Evolutionary conservation across 2,888 invertebrate species (phyloP), one percentile per base, ranked within the genome.

Genomic region (Melinaea menophilus): DNA sequence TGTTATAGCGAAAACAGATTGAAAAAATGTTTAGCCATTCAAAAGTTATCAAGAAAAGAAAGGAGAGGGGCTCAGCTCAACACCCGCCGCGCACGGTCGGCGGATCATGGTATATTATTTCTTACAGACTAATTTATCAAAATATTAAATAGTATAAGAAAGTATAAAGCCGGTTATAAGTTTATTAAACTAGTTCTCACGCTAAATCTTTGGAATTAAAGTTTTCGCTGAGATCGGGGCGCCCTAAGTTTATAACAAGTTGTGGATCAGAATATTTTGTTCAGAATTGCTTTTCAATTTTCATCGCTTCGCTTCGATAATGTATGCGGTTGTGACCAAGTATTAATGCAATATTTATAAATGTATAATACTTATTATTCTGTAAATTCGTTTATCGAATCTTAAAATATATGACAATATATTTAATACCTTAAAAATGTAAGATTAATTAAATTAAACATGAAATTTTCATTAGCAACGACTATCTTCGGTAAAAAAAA

Each of bases 221-320:
- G 31, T 51, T 51, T 31, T 3, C 3, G 4, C 51, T 51, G 31
- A 51, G 51, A 51, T 31, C 51, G 51, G 31, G 51, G 31, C 51
- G 51, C 51, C 51, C 51, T 48, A 51, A 51, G 31, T 51, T 51
- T 51, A 31, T 51, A 51, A 51, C 51, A 51, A 51, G 51, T 51
- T 51, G 31, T 31, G 51, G 41, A 51, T 31, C 51, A 31, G 51
- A 31, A 51, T 51, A 51, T 51, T 51, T 51, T 51, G 51, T 51
- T 51, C 31, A 31, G 9, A 51, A 5, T 22, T 31, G 31, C 48
- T 51, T 51, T 51, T 22, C 22, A 9, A 51, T 51, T 51, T 22
- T 51, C 31, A 31, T 51, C 48, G 48, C 22, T 4, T 22, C 31
- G 2, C 31, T 31, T 51, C 31, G 51, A 51, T 51, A 51, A 31